These are phyloP conservation scores for Malurus splendens DNA, from an alignment of 2,797 vertebrate genomes.

Conservation along the genomic window DNA sequence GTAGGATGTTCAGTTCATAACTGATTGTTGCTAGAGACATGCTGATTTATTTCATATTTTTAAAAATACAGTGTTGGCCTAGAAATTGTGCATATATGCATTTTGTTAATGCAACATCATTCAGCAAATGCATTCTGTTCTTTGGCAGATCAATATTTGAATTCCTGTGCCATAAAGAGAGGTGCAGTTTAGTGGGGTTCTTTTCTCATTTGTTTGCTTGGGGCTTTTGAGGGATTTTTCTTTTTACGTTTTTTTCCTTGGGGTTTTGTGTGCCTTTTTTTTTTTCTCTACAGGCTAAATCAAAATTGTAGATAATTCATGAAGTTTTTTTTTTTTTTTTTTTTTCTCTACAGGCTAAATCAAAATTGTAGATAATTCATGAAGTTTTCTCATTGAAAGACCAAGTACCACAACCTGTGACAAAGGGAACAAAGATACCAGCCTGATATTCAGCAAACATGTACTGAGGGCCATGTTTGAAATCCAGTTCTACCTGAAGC, in stretches of 20 bases:
- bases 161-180: neutral
- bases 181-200: rapidly evolving
- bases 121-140: neutral
- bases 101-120: neutral
- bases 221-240: neutral
- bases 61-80: neutral
- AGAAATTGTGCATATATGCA: neutral
- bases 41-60: neutral
- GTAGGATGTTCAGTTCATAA: neutral
- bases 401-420: neutral
- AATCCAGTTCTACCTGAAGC: neutral
- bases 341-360: neutral
- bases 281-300: neutral
- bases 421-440: neutral
- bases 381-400: neutral
- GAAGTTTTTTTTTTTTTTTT: neutral
- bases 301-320: neutral
- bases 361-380: neutral
- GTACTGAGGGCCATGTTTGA: neutral
- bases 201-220: neutral
- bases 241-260: neutral
- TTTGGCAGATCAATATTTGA: neutral
- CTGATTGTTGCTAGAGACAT: neutral
- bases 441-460: neutral
- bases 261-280: neutral